Conservation (phyloP, 2,888 invertebrate genomes). For the Mythimna vitellina region DNA sequence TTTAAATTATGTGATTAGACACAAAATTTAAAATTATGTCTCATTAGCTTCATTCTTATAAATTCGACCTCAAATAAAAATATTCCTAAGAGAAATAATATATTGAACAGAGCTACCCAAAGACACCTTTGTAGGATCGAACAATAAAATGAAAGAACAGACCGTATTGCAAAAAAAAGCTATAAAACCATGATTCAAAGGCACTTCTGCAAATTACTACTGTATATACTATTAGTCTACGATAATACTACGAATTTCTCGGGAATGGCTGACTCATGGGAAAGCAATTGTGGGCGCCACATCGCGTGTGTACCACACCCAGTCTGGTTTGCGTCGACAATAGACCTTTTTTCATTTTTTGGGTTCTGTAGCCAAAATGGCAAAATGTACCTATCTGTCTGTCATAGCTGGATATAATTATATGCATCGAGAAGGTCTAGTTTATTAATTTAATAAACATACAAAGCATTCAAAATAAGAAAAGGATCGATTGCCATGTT, state of each 20-base stretch:
- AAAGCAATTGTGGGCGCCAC: slow-evolving; percentile 46
- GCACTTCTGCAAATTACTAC: slow-evolving; percentile 30
- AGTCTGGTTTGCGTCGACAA: slow-evolving; percentile 30
- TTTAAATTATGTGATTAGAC: no score
- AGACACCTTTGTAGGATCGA: no score
- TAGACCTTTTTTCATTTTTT: slow-evolving; percentile 37
- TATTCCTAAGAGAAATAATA: no score
- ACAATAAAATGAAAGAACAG: background rate
- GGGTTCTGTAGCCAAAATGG: background rate
- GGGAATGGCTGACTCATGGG: slow-evolving; percentile 63
- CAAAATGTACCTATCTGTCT: background rate
- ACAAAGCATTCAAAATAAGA: no score
- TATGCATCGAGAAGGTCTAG: no score
- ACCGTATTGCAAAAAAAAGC: slow-evolving; percentile 7
- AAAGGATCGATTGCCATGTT: no score
- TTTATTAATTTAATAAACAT: no score
- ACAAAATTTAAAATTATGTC: no score
- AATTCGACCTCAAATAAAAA: no score
- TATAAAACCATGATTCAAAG: slow-evolving; percentile 34
- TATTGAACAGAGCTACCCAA: no score
- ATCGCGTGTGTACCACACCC: slow-evolving; percentile 63
- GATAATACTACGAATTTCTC: slow-evolving; percentile 42
- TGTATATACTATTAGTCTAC: background rate
- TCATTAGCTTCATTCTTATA: no score
- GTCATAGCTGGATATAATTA: no score